Conservation (phyloP, 2,888 invertebrate genomes). For the Selenia dentaria region DNA sequence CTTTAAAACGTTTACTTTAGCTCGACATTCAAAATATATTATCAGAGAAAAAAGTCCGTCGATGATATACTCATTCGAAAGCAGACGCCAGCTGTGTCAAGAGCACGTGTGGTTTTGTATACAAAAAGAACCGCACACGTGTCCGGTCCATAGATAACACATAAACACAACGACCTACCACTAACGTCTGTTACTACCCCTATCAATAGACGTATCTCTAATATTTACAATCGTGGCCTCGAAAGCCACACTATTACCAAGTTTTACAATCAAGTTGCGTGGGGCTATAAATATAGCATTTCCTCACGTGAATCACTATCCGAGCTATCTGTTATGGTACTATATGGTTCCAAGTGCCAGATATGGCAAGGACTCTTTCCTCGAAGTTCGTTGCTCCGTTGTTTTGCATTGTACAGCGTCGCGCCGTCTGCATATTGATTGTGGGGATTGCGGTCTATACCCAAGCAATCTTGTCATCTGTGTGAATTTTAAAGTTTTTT, state of each 20-base stretch:
- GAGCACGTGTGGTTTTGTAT: constrained; percentile 55
- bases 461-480: constrained; percentile 29
- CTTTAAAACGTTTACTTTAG: constrained; percentile 1
- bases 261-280: constrained; percentile 33
- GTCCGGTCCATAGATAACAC: constrained; percentile 31
- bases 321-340: constrained; percentile 44
- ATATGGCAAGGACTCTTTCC: constrained; percentile 71
- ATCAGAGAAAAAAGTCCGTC: constrained; percentile 24
- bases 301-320: constrained; percentile 59
- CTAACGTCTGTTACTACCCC: background rate
- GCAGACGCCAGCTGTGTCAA: constrained; percentile 55
- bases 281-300: constrained; percentile 50
- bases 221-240: constrained; percentile 11
- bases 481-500: constrained; percentile 4
- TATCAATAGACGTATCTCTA: constrained; percentile 8
- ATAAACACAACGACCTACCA: constrained; percentile 2
- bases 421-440: constrained; percentile 71
- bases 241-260: constrained; percentile 22
- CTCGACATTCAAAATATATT: constrained; percentile 14
- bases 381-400: constrained; percentile 76
- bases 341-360: constrained; percentile 47
- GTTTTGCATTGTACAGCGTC: constrained; percentile 68
- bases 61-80: constrained; percentile 31
- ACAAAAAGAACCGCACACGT: constrained; percentile 49
- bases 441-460: constrained; percentile 20